Percentiles rank a stretch among this genome's conserved stretches.
Evolutionary conservation across 2,113 vertebrate species (phyloP).

Genomic region (Sinocyclocheilus anshuiensis): DNA sequence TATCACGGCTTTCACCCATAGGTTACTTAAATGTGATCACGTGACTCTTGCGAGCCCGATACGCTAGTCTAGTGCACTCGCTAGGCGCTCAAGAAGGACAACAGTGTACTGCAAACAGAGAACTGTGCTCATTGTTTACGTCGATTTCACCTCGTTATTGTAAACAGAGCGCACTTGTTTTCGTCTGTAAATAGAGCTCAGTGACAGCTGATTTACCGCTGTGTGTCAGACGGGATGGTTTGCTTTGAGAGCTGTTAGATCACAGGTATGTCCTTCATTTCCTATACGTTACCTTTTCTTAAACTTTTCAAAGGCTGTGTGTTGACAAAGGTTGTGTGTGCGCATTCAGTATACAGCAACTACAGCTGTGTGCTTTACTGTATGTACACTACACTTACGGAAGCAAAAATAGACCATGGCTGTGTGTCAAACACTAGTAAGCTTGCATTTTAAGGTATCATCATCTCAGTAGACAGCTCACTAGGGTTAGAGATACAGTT

Average conservation of each 20-base stretch:
- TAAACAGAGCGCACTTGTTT: neutral
- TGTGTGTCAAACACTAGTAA: neutral
- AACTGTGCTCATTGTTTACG: neutral
- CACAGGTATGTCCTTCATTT: constrained; percentile 14
- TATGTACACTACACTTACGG: neutral
- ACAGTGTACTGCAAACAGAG: neutral
- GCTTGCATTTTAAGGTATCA: neutral
- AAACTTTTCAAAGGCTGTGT: neutral
- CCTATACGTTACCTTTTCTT: neutral
- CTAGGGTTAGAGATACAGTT: too few relatives aligned
- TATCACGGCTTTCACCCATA: neutral
- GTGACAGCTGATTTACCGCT: neutral
- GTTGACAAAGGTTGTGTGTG: neutral
- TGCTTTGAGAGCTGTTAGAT: constrained; percentile 15
- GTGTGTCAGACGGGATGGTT: neutral
- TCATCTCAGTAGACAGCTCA: too few relatives aligned
- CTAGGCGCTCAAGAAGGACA: too few relatives aligned
- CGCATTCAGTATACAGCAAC: neutral
- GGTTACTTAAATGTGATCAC: neutral
- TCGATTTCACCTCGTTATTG: neutral
- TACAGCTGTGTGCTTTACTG: neutral
- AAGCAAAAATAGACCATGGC: neutral
- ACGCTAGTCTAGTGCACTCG: neutral
- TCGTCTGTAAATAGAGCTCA: neutral
- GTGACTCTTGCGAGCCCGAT: neutral